Evolutionary conservation across 1,140 invertebrate species (phyloP).

Genomic region (Brachionus angularis): DNA sequence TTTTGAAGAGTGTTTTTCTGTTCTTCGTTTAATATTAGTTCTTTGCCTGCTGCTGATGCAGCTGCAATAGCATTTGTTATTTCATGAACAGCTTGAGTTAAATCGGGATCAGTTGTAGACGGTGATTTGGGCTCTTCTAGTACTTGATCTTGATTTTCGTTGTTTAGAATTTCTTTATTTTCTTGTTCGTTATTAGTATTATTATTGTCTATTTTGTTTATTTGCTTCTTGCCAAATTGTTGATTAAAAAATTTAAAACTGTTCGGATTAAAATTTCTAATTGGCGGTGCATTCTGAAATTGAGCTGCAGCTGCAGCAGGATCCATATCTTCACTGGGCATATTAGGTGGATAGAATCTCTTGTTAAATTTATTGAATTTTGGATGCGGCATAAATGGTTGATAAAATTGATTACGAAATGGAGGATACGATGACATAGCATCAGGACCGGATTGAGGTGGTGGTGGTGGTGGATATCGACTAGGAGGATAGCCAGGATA

Average conservation of each 20-base stretch:
- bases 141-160: neutral
- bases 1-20: constrained; percentile 14
- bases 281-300: no score
- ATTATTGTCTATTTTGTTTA: no score
- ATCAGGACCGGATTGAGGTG: no score
- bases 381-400: no score
- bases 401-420: neutral
- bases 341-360: no score
- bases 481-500: constrained; percentile 28
- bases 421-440: neutral
- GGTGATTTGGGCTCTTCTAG: constrained; percentile 25
- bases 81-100: neutral
- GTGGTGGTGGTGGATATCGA: neutral
- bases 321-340: no score
- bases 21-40: neutral
- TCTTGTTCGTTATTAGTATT: neutral
- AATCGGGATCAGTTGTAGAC: constrained; percentile 9
- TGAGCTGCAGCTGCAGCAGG: no score
- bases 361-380: no score
- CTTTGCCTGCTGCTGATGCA: neutral
- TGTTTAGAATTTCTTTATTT: neutral
- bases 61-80: constrained; percentile 1
- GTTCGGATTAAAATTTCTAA: no score
- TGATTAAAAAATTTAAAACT: no score
- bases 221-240: no score